Base-by-base conservation (phyloP, 1,140 invertebrate species). In the Tetramorium parvispinum region DNA sequence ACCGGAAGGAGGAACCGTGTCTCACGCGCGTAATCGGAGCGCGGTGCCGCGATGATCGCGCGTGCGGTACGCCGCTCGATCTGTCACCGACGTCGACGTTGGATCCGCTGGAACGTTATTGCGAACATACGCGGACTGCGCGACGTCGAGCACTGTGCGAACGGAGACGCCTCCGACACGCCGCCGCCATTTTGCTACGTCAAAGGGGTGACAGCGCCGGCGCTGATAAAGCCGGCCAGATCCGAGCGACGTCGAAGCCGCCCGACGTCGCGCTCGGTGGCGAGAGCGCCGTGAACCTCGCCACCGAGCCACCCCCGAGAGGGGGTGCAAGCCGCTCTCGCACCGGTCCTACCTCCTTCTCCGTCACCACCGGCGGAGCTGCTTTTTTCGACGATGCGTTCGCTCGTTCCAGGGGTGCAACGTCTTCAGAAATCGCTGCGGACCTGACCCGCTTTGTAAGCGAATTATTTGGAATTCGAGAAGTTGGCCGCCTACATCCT, bases 151-250 rank as follows among this genome's bases (percentile, higher is more conserved):
- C 93, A 94, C 94, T 94, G 93, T 94, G 89, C 90, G 91, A 91
- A 93, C 93, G 92, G 91, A 94, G 94, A 94, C 94, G 93, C 94
- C 93, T 94, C 94, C 93, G 93, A 94, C 92, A 92, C 93, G 94
- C 91, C 93, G 94, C 93, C 94, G 94, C 94, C 94, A 94, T 94
- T 91, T 94, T 94, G 92, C 91, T 92, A 93, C 93, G 93, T 94
- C 91, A 92, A 91, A 77, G 88, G 63, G 53, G 43, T 85, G 21
- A 71, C 37, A 55, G 89, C 88, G 91, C 87, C 88, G 90, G 70
- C 89, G 88, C 78, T 73, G 70, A 68, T 4, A 76, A 78, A 86
- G 89, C 71, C 76, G 85, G 66, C 73, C 70, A 61, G 68, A 61
- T 51, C 59, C 87, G 92, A 89, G 76, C 83, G 32, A 57, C 86